Base-by-base conservation (phyloP, 2,888 invertebrate genomes). In the Phania funesta region DNA sequence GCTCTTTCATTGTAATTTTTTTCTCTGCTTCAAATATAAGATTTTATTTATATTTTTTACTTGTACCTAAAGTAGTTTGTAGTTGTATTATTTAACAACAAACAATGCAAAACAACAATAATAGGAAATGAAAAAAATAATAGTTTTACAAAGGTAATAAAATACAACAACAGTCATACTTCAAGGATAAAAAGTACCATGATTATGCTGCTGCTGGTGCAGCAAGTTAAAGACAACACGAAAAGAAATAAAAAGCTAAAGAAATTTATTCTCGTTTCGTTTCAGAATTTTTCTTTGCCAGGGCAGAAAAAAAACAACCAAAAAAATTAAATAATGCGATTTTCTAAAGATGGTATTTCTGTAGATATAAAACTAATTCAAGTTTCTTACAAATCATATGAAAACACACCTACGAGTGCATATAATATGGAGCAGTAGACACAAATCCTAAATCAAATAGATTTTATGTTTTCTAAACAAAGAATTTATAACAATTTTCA, bases 111-210 rank as follows among this genome's bases (percentile, higher is more conserved):
- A 7, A 84, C 56, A 41, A 76, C 41, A 46, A 60, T 60, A 11
- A 48, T 32, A 13, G 26, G 20, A 67, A 20, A 58, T 41, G 18
- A 44, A 48, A 71, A 48, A 8, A 35, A 56, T 16, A 62, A 58
- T 32, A 76, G 71, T n/a, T 18, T 6, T 77, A 68, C 80, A 84
- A 83, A 80, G 80, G 83, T 80, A 85, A 85, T 85, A 84, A 83
- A 81, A 83, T 83, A 83, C 70, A 68, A 83, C 70, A 68, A 70
- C 62, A 70, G 41, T 73, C 58, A 70, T 70, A 78, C 78, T 77
- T 56, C 68, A 52, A 56, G 56, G 50, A 78, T 81, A 78, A 82
- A 62, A 62, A 44, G 50, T 44, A 50, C 5, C 8, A 38, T 32
- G 26, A 56, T 38, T 35, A 24, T 67, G 50, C 35, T 62, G 20